A percentile compares a stretch with the other conserved stretches of the same genome.
phyloP scores from a whole-genome alignment of 2,888 invertebrate genomes.

The Xanthia icteritia region DNA sequence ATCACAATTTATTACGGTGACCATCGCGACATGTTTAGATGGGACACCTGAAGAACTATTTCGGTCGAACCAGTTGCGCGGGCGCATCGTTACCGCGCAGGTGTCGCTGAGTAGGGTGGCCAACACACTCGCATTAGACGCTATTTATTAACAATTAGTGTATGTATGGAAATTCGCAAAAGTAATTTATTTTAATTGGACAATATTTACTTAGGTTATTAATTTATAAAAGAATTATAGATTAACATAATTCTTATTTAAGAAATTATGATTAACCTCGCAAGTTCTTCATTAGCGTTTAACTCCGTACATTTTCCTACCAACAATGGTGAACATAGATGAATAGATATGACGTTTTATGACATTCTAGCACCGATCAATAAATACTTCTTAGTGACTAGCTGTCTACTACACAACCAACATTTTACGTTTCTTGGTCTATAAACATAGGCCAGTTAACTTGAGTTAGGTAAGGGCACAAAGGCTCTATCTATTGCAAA shows the following conservation, averaged over 20 bases:
- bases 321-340: neutral
- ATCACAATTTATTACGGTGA: constrained; percentile 73
- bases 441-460: constrained; percentile 50
- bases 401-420: constrained; percentile 22
- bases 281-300: neutral
- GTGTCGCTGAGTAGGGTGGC: constrained; percentile 61
- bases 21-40: constrained; percentile 64
- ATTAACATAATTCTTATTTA: neutral
- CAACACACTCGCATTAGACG: constrained; percentile 53
- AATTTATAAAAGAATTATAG: constrained; percentile 5
- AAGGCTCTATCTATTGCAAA: constrained; percentile 42
- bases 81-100: constrained; percentile 69
- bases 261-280: neutral
- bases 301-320: neutral
- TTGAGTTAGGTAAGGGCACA: constrained; percentile 50
- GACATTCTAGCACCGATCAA: constrained; percentile 36
- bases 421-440: constrained; percentile 43
- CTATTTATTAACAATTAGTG: constrained; percentile 50
- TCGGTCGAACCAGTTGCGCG: constrained; percentile 73
- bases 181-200: constrained; percentile 52
- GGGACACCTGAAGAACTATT: constrained; percentile 77
- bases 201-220: constrained; percentile 26
- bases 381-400: constrained; percentile 49
- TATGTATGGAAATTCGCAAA: constrained; percentile 39
- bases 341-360: constrained; percentile 53